These are phyloP conservation scores for Griposia aprilina DNA, from an alignment of 2,888 invertebrate genomes.

Conservation along the genomic window DNA sequence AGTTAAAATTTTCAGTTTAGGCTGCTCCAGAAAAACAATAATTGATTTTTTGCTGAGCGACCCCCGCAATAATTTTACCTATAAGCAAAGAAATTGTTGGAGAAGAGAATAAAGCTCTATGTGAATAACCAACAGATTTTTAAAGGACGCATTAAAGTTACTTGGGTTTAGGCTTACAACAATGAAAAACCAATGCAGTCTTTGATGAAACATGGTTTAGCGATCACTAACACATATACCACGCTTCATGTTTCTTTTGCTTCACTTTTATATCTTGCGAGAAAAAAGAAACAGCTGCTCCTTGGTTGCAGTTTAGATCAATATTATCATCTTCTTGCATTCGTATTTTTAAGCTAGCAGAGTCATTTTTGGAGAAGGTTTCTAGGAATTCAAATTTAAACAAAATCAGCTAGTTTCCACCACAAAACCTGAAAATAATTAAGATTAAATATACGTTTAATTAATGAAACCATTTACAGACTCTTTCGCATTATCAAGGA, in stretches of 20 bases:
- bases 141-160: neutral
- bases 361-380: accelerated
- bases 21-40: neutral
- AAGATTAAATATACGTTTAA: too few species aligned
- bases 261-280: slow-evolving; percentile 31
- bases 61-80: too few species aligned
- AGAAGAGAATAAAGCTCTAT: too few species aligned
- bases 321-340: slow-evolving; percentile 2
- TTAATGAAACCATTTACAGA: neutral
- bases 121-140: neutral
- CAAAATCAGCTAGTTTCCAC: slow-evolving; percentile 1
- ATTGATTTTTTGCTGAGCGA: neutral
- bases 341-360: neutral
- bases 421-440: neutral
- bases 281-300: slow-evolving; percentile 35
- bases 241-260: slow-evolving; percentile 4
- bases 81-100: neutral
- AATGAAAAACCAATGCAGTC: neutral
- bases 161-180: neutral
- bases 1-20: neutral
- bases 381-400: neutral
- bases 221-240: neutral
- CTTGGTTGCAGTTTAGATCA: slow-evolving; percentile 27
- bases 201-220: neutral
- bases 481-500: neutral